Percentiles rank a stretch among this genome's conserved stretches.
phyloP scores from a whole-genome alignment of 1,140 invertebrate genomes.

The Planococcus citri region DNA sequence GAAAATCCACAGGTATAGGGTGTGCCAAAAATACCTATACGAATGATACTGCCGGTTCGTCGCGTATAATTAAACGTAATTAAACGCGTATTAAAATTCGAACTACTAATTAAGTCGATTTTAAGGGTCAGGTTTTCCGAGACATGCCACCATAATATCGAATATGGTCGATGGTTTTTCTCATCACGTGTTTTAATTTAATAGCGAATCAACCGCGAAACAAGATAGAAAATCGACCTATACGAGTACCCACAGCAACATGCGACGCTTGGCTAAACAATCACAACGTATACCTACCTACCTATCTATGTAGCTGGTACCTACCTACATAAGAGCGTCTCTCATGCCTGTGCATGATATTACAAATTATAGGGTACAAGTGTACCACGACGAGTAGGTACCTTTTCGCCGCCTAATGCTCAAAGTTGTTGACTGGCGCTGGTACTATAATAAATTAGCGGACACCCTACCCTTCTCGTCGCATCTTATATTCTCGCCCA shows the following conservation, averaged over 20 bases:
- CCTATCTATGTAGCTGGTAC: too few relatives aligned
- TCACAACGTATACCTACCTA: neutral
- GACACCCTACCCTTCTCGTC: neutral
- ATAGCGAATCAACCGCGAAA: neutral
- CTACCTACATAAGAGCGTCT: too few relatives aligned
- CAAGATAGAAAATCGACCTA: neutral
- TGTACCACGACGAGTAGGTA: too few relatives aligned
- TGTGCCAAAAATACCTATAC: neutral
- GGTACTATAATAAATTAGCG: constrained; percentile 7
- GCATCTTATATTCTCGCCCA: neutral
- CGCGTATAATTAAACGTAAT: neutral
- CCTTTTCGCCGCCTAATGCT: neutral
- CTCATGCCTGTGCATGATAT: neutral
- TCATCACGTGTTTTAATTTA: neutral
- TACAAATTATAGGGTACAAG: constrained; percentile 1
- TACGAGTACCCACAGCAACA: too few relatives aligned
- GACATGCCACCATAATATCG: too few relatives aligned
- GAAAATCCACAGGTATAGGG: neutral
- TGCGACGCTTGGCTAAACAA: neutral
- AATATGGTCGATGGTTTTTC: neutral
- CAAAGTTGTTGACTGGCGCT: neutral
- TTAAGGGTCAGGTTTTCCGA: neutral
- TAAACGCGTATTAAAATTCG: neutral
- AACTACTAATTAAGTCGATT: neutral
- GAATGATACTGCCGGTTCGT: too few relatives aligned